These are phyloP conservation scores for Neoseiulus cucumeris DNA, from an alignment of 1,140 invertebrate genomes.

Conservation along the genomic window DNA sequence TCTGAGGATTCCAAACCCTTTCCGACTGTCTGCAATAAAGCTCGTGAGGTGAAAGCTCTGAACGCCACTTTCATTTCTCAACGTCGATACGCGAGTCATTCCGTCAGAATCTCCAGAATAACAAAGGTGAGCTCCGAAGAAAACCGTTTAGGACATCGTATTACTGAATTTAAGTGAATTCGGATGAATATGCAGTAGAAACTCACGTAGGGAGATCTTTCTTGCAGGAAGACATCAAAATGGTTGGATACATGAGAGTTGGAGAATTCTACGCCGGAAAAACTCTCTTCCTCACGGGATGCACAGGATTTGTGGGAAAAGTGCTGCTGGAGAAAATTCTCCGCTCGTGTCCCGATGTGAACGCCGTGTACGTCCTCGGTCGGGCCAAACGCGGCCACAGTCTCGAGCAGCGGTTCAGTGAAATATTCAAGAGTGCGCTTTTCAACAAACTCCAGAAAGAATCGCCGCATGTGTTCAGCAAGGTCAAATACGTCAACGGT, in stretches of 20 bases:
- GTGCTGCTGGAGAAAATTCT: conserved; percentile 33
- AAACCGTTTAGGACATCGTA: no score
- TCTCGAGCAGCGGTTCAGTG: background rate
- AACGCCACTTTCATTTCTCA: no score
- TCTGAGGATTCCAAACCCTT: no score
- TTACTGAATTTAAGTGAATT: no score
- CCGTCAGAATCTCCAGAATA: no score
- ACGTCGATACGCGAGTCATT: no score
- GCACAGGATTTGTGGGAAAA: conserved; percentile 36
- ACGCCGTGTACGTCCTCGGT: conserved; percentile 30
- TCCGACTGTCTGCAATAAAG: no score
- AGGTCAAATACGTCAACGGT: conserved; percentile 64
- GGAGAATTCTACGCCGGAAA: conserved; percentile 26
- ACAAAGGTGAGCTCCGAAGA: no score
- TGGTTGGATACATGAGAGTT: background rate
- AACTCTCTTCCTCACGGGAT: conserved; percentile 32
- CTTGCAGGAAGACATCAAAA: no score
- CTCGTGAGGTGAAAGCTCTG: no score
- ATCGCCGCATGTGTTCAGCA: conserved; percentile 33
- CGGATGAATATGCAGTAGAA: no score
- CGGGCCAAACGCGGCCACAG: conserved; percentile 19
- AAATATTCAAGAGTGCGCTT: conserved; percentile 23
- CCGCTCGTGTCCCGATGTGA: conserved; percentile 28
- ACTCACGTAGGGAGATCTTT: no score
- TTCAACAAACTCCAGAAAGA: conserved; percentile 56